Percentiles rank a stretch among this genome's conserved stretches.
These are phyloP conservation scores for Manduca sexta DNA, from an alignment of 1,140 invertebrate genomes.

Conservation along the genomic window DNA sequence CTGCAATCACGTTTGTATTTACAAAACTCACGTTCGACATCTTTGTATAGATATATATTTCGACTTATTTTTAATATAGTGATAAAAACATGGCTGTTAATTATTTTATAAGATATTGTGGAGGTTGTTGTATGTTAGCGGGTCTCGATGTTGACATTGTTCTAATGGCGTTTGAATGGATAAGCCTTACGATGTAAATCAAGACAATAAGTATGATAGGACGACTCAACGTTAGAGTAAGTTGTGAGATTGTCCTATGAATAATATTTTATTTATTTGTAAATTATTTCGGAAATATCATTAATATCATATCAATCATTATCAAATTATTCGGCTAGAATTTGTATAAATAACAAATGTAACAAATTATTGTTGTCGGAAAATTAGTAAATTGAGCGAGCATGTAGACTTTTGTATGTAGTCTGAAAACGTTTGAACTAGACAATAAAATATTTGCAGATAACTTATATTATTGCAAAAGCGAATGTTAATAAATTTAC, in stretches of 20 bases:
- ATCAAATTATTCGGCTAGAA: neutral
- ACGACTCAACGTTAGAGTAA: constrained; percentile 7
- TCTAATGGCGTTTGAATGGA: constrained; percentile 19
- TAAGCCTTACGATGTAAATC: constrained; percentile 41
- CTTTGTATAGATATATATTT: constrained; percentile 13
- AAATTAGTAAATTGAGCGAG: too few species aligned
- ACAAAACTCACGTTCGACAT: constrained; percentile 5
- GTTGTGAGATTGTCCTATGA: constrained; percentile 4
- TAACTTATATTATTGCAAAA: too few species aligned
- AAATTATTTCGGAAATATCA: constrained; percentile 21
- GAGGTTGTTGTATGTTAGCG: constrained; percentile 56
- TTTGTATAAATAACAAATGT: neutral
- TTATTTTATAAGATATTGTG: constrained; percentile 46
- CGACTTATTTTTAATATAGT: constrained; percentile 28
- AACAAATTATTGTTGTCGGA: neutral
- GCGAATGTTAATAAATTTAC: too few species aligned
- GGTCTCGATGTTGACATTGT: constrained; percentile 48
- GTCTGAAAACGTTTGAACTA: too few species aligned
- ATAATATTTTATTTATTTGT: neutral
- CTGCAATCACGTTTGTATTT: constrained; percentile 11
- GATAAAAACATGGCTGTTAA: constrained; percentile 67
- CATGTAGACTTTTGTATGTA: too few species aligned
- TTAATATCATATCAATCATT: constrained; percentile 29
- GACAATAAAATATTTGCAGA: too few species aligned
- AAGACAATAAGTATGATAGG: constrained; percentile 35